A percentile compares a stretch with the other conserved stretches of the same genome.
These are phyloP conservation scores for Cepphus grylle DNA, from an alignment of 2,113 vertebrate species.

Conservation along the genomic window DNA sequence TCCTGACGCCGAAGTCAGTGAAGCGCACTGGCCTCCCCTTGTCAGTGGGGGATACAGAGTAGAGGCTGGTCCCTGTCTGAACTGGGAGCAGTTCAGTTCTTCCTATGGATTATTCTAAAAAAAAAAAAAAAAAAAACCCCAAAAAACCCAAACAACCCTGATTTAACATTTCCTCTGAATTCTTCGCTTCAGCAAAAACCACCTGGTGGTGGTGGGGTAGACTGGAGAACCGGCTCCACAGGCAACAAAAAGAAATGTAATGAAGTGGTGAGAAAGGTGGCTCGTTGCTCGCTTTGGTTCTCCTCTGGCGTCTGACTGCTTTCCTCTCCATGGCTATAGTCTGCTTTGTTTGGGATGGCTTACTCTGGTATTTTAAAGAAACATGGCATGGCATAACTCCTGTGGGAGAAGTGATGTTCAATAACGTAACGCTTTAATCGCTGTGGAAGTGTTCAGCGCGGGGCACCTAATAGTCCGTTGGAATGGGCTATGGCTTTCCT, in stretches of 20 bases:
- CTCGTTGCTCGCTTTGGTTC: not conserved
- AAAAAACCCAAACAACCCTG: not conserved
- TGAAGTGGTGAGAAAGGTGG: not conserved
- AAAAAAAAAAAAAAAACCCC: no score
- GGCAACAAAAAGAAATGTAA: not conserved
- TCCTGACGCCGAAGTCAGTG: fast-evolving
- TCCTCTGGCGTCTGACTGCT: not conserved
- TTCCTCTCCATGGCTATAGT: not conserved
- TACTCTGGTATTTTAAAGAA: not conserved
- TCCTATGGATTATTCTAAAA: not conserved
- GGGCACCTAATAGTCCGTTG: not conserved
- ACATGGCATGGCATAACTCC: not conserved
- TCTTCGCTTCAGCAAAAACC: not conserved
- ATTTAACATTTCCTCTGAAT: not conserved
- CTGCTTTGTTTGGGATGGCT: not conserved
- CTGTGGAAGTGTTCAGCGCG: not conserved
- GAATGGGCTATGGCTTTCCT: not conserved
- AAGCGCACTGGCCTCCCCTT: no score
- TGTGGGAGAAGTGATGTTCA: not conserved
- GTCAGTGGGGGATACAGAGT: not conserved
- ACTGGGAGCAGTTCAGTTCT: not conserved
- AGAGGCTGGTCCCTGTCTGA: not conserved
- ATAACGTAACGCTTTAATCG: not conserved
- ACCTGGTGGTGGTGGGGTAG: fast-evolving
- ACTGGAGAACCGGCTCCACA: not conserved